Percentiles rank a stretch among this genome's conserved stretches.
Conservation (phyloP, 2,888 invertebrate genomes). For the Drosophila lacicola region DNA sequence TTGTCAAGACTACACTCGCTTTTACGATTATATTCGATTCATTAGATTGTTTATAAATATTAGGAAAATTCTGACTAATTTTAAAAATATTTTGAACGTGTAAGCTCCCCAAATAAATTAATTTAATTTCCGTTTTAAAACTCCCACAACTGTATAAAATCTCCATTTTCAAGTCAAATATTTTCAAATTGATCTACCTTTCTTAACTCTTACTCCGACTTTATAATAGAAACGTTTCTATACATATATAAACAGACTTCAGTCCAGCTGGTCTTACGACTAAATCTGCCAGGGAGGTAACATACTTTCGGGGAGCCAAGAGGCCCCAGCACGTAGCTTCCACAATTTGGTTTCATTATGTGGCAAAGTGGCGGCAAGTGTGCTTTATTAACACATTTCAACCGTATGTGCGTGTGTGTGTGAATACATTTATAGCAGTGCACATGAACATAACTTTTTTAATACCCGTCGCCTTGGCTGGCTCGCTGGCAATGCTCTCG, state of each 20-base stretch:
- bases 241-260: neutral
- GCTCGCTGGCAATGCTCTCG: conserved; percentile 28
- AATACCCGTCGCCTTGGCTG: conserved; percentile 62
- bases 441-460: conserved; percentile 73
- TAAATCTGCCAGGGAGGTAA: conserved; percentile 24
- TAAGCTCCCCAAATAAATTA: too few species aligned
- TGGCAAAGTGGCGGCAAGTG: conserved; percentile 80
- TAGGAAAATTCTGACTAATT: too few species aligned
- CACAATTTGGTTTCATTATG: conserved; percentile 79
- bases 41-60: too few species aligned
- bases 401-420: conserved; percentile 18
- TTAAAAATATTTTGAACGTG: too few species aligned
- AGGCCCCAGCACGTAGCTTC: conserved; percentile 57
- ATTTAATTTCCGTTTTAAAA: too few species aligned
- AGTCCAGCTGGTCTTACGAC: conserved; percentile 1
- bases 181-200: too few species aligned
- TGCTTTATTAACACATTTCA: conserved; percentile 80
- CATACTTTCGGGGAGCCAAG: conserved; percentile 27
- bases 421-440: conserved; percentile 35
- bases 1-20: too few species aligned
- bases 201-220: too few species aligned
- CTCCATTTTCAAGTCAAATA: too few species aligned
- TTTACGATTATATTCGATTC: too few species aligned
- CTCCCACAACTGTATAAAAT: too few species aligned
- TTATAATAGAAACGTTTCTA: too few species aligned